Conservation (phyloP, 2,797 vertebrate species). For the Poecile montanus region DNA sequence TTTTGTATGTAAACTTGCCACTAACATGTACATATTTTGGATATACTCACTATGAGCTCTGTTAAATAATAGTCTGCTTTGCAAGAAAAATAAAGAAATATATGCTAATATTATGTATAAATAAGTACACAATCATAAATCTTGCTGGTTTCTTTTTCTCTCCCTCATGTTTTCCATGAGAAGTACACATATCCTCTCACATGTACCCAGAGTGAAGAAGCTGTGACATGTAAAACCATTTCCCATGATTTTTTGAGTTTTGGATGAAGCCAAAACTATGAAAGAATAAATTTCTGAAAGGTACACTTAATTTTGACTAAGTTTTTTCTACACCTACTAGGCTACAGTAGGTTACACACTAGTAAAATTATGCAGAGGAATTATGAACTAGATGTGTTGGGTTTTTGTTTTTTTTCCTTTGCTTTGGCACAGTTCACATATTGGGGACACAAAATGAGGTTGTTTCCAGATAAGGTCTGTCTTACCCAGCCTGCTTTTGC, state of each 20-base stretch:
- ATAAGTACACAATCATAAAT: background rate
- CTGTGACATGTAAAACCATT: constrained; percentile 13
- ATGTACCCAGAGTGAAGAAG: background rate
- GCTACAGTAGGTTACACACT: background rate
- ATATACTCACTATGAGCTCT: background rate
- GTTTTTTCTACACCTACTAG: background rate
- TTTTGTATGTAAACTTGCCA: background rate
- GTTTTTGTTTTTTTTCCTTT: accelerated
- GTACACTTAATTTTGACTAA: background rate
- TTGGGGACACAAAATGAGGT: background rate
- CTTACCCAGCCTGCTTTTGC: background rate
- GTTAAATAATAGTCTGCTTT: background rate
- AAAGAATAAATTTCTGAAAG: constrained; percentile 28
- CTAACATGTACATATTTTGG: background rate
- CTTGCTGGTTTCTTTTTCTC: background rate
- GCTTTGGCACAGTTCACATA: background rate
- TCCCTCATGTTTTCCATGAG: background rate
- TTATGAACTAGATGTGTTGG: background rate
- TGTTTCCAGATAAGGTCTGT: background rate
- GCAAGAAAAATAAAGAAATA: background rate
- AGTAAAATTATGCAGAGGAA: background rate
- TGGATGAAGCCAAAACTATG: constrained; percentile 19
- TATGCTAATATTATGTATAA: background rate
- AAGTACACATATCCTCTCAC: background rate
- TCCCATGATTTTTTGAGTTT: background rate